These are phyloP conservation scores for Kuschelorhynchus macadamiae DNA, from an alignment of 2,888 invertebrate genomes.

Conservation along the genomic window DNA sequence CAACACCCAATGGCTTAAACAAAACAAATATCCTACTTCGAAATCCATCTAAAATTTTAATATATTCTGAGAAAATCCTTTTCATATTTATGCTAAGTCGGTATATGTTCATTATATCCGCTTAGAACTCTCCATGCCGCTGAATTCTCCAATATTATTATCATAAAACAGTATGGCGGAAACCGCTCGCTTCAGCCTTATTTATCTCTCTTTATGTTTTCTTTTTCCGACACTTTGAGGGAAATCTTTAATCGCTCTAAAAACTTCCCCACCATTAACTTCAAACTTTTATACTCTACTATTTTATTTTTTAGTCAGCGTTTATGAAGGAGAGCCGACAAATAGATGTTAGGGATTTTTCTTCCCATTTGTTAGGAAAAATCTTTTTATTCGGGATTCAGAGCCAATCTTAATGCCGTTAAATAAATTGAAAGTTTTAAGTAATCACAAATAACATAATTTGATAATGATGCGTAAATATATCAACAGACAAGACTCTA, in stretches of 20 bases:
- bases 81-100: neutral
- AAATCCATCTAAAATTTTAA: too few relatives aligned
- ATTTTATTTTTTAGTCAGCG: slow-evolving; percentile 27
- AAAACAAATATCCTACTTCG: neutral
- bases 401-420: too few relatives aligned
- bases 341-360: slow-evolving; percentile 4
- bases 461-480: too few relatives aligned
- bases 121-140: slow-evolving; percentile 31
- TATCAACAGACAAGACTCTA: too few relatives aligned
- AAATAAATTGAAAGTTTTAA: too few relatives aligned
- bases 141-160: slow-evolving; percentile 40
- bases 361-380: too few relatives aligned
- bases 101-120: slow-evolving; percentile 21
- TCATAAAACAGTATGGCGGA: slow-evolving; percentile 47
- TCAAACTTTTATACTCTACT: slow-evolving; percentile 38
- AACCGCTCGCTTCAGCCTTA: slow-evolving; percentile 31
- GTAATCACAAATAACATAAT: too few relatives aligned
- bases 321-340: slow-evolving; percentile 19
- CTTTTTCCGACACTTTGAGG: slow-evolving; percentile 43
- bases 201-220: slow-evolving; percentile 41
- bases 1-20: too few relatives aligned
- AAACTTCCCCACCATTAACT: slow-evolving; percentile 47
- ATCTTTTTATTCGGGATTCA: too few relatives aligned
- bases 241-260: slow-evolving; percentile 48
- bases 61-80: too few relatives aligned